Percentiles rank a stretch among this genome's conserved stretches.
phyloP scores from a whole-genome alignment of 1,140 invertebrate genomes.

The Neodiprion virginianus region DNA sequence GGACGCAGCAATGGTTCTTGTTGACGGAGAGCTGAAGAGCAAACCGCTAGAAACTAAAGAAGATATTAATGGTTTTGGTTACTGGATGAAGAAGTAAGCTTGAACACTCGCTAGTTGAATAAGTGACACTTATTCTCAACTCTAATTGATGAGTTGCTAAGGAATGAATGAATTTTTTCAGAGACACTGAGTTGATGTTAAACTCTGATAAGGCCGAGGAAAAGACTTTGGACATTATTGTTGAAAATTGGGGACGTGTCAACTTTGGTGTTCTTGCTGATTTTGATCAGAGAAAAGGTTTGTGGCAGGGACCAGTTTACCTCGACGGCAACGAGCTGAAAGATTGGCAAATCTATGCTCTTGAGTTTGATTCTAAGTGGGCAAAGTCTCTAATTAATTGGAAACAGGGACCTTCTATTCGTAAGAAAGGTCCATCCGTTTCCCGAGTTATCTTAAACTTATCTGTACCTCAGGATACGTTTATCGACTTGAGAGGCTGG shows the following conservation, averaged over 20 bases:
- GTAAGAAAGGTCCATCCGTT: conserved; percentile 40
- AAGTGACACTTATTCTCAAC: no score
- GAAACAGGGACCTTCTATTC: conserved; percentile 17
- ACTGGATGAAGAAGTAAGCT: conserved; percentile 55
- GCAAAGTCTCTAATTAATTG: conserved; percentile 40
- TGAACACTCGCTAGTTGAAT: not conserved
- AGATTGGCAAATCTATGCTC: conserved; percentile 61
- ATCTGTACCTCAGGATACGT: conserved; percentile 46
- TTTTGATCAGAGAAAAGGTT: conserved; percentile 62
- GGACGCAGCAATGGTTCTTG: conserved; percentile 64
- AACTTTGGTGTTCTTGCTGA: conserved; percentile 61
- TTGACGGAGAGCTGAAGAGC: conserved; percentile 55
- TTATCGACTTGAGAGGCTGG: conserved; percentile 58
- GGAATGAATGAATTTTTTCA: conserved; percentile 4
- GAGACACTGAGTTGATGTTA: conserved; percentile 17
- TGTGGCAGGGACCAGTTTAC: conserved; percentile 56
- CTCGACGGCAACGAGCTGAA: conserved; percentile 53
- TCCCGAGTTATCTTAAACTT: conserved; percentile 43
- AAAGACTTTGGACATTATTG: conserved; percentile 63
- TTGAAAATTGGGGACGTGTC: conserved; percentile 68
- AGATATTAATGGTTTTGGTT: conserved; percentile 57
- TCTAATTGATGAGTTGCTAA: not conserved
- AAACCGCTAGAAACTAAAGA: conserved; percentile 37
- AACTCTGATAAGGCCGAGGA: conserved; percentile 29
- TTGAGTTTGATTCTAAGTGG: conserved; percentile 63